A percentile compares a stretch with the other conserved stretches of the same genome.
phyloP scores from a whole-genome alignment of 1,140 invertebrate species.

The Eupristina koningsbergeri region DNA sequence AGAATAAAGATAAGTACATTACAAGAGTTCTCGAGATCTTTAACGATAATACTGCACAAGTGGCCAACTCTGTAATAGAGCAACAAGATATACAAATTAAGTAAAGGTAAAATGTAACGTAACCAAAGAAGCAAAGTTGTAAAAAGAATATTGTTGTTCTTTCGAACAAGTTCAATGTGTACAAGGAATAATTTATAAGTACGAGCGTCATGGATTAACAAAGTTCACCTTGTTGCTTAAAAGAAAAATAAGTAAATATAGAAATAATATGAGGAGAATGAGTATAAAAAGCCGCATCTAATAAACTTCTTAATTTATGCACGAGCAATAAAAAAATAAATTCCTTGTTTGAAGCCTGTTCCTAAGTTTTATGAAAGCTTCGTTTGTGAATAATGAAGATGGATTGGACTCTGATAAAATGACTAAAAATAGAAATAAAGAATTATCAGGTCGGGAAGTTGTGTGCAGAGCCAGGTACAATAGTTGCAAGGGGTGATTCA shows the following conservation, averaged over 20 bases:
- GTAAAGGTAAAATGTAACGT: background rate
- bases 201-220: background rate
- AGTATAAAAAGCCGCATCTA: background rate
- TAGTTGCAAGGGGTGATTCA: too few relatives aligned
- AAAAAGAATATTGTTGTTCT: background rate
- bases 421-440: background rate
- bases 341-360: background rate
- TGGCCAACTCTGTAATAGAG: too few relatives aligned
- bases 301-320: constrained; percentile 32
- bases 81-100: too few relatives aligned
- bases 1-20: too few relatives aligned
- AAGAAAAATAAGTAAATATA: background rate
- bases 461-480: too few relatives aligned
- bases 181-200: background rate
- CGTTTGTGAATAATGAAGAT: constrained; percentile 18
- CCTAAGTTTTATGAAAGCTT: background rate
- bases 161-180: background rate
- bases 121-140: background rate
- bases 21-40: too few relatives aligned
- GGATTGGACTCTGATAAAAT: background rate
- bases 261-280: background rate
- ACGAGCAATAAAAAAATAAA: background rate
- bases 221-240: background rate
- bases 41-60: too few relatives aligned
- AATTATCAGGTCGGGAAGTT: too few relatives aligned